Base-by-base conservation (phyloP, 2,797 vertebrate genomes). In the Acanthornis magna region DNA sequence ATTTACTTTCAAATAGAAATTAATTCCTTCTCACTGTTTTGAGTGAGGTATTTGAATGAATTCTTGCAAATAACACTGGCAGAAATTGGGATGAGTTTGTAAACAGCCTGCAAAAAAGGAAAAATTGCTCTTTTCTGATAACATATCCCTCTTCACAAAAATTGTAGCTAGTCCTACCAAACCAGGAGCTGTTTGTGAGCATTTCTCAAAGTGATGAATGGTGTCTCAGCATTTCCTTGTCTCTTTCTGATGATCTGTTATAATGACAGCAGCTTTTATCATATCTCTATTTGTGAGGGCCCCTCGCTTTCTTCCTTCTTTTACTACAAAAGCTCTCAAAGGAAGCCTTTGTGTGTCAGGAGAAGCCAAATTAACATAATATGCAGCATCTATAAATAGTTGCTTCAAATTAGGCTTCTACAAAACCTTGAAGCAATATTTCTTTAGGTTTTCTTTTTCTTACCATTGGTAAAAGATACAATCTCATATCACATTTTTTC, bases 351-450 rank as follows among this genome's bases (percentile, higher is more conserved):
- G 17, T 85, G 67, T 73, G 38, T 76, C 84, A 91, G 77, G 32
- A 96, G 62, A 95, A 96, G 66, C 27, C 36, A 88, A 88, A 96
- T 85, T 90, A 92, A 92, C 57, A 89, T 75, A 94, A 94, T 66
- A 55, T 7, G 13, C 77, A 79, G 77, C 53, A 67, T 50, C 94
- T 96, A 94, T 92, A 96, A 96, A 97, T 96, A 95, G 83, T 62
- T 77, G 38, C 32, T 73, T 74, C 72, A 87, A 85, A 91, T 96
- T 48, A 84, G 57, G 48, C 42, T 74, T 70, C 57, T 58, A 74
- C n/a, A 88, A 93, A 93, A 68, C 36, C 66, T 82, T 71, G 53
- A 75, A 84, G 76, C 42, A 62, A 5, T 81, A 74, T 88, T 93
- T 92, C 73, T 86, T 68, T 45, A 16, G 53, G 23, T 7, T 29